Percentiles rank a stretch among this genome's conserved stretches.
These are phyloP conservation scores for Sebastiscus albofasciatus DNA, from an alignment of 2,797 vertebrate species.

Conservation along the genomic window DNA sequence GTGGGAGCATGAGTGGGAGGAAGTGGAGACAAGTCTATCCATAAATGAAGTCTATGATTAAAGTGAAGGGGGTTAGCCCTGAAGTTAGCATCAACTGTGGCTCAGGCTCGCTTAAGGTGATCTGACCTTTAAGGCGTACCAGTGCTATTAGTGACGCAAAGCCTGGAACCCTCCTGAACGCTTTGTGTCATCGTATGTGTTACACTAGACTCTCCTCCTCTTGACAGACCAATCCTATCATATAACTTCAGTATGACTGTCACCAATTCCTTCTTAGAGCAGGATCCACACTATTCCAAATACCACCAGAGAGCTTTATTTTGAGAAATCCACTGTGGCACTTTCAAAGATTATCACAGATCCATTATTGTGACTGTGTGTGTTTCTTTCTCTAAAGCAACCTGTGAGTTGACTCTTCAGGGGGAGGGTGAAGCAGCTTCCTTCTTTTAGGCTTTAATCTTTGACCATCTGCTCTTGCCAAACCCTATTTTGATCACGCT, in stretches of 20 bases:
- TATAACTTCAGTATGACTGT: conserved; percentile 1
- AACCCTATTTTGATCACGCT: conserved; percentile 26
- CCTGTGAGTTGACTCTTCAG: background rate
- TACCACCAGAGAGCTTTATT: background rate
- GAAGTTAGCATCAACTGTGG: no score
- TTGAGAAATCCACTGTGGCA: background rate
- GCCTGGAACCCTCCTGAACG: background rate
- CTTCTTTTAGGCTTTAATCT: conserved; percentile 47
- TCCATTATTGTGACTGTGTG: background rate
- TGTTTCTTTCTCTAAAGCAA: conserved; percentile 3
- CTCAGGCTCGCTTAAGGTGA: no score
- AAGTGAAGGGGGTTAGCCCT: no score
- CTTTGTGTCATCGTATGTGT: background rate
- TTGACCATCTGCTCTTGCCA: conserved; percentile 43
- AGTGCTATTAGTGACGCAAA: no score
- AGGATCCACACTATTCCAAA: background rate
- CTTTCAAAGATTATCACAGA: conserved; percentile 9
- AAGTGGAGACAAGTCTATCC: no score
- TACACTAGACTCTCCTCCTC: conserved; percentile 3
- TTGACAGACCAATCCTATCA: conserved; percentile 16
- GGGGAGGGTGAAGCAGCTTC: conserved; percentile 18
- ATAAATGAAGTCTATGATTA: no score
- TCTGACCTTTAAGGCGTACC: no score
- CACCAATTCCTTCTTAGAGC: background rate
- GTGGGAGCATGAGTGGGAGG: no score